Conservation (phyloP, 1,140 invertebrate genomes). For the Drosophila elegans region DNA sequence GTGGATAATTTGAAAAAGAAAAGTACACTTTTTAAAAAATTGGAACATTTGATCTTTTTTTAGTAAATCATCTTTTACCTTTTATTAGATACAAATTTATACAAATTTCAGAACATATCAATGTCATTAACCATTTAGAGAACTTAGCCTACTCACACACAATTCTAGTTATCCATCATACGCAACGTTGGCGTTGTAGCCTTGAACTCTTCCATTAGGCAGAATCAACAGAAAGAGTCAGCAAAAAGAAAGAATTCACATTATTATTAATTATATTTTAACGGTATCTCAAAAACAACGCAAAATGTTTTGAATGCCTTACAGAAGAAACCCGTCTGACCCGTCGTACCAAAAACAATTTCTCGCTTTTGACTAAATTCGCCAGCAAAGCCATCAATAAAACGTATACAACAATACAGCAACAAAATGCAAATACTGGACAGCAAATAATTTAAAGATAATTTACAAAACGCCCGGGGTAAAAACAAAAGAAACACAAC, state of each 20-base stretch:
- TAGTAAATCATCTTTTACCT: not conserved
- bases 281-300: constrained; percentile 55
- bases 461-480: constrained; percentile 67
- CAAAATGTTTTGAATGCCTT: constrained; percentile 41
- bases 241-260: constrained; percentile 45
- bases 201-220: constrained; percentile 60
- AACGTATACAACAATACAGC: constrained; percentile 13
- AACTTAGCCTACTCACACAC: constrained; percentile 62
- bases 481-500: constrained; percentile 19
- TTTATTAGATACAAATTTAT: not conserved
- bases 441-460: constrained; percentile 72
- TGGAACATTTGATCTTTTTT: not conserved
- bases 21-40: too few species aligned
- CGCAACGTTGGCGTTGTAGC: constrained; percentile 50
- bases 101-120: not conserved
- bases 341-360: constrained; percentile 32
- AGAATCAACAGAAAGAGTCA: constrained; percentile 11
- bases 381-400: constrained; percentile 46
- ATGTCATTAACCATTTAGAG: constrained; percentile 11
- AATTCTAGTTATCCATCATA: constrained; percentile 60
- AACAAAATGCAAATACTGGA: constrained; percentile 74
- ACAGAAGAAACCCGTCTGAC: constrained; percentile 60
- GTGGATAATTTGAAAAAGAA: too few species aligned
- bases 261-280: constrained; percentile 77
- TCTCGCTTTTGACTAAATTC: constrained; percentile 49